A percentile compares a stretch with the other conserved stretches of the same genome.
Evolutionary conservation across 2,797 vertebrate species (phyloP).

Genomic region (Pelodytes ibericus): DNA sequence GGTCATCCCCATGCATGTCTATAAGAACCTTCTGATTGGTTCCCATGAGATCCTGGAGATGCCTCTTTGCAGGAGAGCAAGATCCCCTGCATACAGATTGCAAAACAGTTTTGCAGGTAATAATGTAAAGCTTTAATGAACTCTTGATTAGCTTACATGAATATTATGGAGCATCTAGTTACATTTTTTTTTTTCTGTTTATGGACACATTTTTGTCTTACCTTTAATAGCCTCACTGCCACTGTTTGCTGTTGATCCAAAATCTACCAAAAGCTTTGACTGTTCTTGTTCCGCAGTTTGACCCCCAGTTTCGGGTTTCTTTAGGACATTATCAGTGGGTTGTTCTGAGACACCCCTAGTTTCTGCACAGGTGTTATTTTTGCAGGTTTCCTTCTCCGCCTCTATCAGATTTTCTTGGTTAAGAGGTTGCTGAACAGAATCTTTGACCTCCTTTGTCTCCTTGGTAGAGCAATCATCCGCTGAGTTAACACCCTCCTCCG

Average conservation of each 20-base stretch:
- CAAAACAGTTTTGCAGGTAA: too few relatives aligned
- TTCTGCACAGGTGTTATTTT: background rate
- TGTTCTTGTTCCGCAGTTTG: conserved; percentile 59
- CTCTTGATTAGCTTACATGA: too few relatives aligned
- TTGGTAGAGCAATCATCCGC: background rate
- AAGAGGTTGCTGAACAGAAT: background rate
- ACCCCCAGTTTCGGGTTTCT: conserved; percentile 7
- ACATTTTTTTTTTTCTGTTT: too few relatives aligned
- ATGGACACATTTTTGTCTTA: too few relatives aligned
- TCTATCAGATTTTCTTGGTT: conserved; percentile 20
- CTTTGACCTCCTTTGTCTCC: conserved; percentile 40
- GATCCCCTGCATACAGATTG: too few relatives aligned
- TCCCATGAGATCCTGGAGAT: too few relatives aligned
- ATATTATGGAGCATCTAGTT: too few relatives aligned
- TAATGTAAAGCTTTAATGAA: too few relatives aligned
- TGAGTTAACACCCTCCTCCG: background rate
- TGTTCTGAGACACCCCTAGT: background rate
- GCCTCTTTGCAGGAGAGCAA: too few relatives aligned
- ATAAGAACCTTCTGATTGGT: too few relatives aligned
- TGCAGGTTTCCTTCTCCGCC: conserved; percentile 1
- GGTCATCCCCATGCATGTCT: too few relatives aligned
- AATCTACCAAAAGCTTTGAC: conserved; percentile 66
- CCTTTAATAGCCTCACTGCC: conserved; percentile 75
- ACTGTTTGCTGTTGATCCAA: conserved; percentile 74
- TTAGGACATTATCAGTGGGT: background rate